Evolutionary conservation across 2,113 vertebrate genomes (phyloP), one percentile per base, ranked within the genome.

Genomic region (Hyaena hyaena): DNA sequence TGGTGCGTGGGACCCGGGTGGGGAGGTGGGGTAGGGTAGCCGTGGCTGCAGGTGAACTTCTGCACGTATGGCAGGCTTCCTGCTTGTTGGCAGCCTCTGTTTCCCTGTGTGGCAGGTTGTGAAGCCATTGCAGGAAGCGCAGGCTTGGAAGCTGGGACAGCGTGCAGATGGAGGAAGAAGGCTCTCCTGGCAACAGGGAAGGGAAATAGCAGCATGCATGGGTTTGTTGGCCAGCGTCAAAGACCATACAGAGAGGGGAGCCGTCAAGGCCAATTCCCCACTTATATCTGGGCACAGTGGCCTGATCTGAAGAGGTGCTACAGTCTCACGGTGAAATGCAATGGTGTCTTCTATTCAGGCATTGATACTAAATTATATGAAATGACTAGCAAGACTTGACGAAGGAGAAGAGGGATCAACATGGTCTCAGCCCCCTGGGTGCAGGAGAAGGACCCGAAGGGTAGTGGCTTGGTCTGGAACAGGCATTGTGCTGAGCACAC

Each of bases 181-280:
- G 48, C 19, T n/a, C 10, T 17, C 66, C 73, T 35, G 0, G 19
- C 50, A 31, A 23, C 24, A 23, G 28, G 76, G 39, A 39, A 1
- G 19, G 21, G 11, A 31, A 50, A 3, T 26, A 7, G 28, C 19
- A 39, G 23, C 33, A 23, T 7, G 8, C 6, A 2, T 11, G 5
- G n/a, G 21, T 28, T 10, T 23, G 28, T 73, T 73, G 14, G 73
- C 90, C 33, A 79, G 84, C 53, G 16, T 65, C 68, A 24, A 10
- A 68, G 81, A 43, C 71, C 43, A 17, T 4, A 24, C n/a, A 68
- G 24, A 43, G 26, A 8, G 0, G 26, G 84, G 24, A 12, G 11
- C 7, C 15, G 2, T 10, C 1, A 39, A 2, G 61, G 68, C 5
- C 5, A 2, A 16, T 26, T 50, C 8, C 71, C 16, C 1, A 3